Conservation (phyloP, 92 coral and sea anemone genomes). For the Blastomussa wellsi region DNA sequence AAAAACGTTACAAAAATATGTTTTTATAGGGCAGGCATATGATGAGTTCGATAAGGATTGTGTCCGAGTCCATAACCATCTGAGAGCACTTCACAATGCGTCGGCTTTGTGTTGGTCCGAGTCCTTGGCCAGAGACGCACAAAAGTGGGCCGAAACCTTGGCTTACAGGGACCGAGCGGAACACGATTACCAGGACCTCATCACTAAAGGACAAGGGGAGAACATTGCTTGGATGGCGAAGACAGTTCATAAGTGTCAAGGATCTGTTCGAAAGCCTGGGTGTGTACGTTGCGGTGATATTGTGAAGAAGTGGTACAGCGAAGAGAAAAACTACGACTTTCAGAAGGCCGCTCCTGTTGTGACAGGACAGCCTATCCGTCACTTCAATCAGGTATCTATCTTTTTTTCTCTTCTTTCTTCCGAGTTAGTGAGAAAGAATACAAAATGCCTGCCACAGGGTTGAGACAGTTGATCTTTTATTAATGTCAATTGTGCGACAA, state of each 20-base stretch:
- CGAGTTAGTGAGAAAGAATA: not conserved
- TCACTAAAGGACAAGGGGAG: constrained; percentile 57
- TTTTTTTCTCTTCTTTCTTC: too few relatives aligned
- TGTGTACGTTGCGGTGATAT: constrained; percentile 46
- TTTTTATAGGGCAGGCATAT: constrained; percentile 31
- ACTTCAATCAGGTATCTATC: constrained; percentile 46
- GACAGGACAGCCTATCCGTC: constrained; percentile 33
- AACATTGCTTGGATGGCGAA: constrained; percentile 53
- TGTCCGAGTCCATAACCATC: constrained; percentile 46
- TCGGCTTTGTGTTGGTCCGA: constrained; percentile 55
- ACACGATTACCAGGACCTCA: constrained; percentile 55
- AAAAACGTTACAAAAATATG: not conserved
- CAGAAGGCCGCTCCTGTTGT: constrained; percentile 32
- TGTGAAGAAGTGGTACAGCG: constrained; percentile 50
- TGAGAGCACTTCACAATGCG: constrained; percentile 43
- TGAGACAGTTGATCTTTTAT: not conserved
- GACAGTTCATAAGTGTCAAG: constrained; percentile 36
- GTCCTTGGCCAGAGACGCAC: constrained; percentile 55
- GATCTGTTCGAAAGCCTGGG: constrained; percentile 11
- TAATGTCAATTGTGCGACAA: not conserved
- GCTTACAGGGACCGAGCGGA: constrained; percentile 46
- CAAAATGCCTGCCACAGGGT: not conserved
- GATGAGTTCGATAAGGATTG: constrained; percentile 57
- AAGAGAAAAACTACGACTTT: constrained; percentile 50
- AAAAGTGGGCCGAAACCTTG: constrained; percentile 53